phyloP scores from a whole-genome alignment of 2,888 invertebrate species.

The Drosophila helvetica region DNA sequence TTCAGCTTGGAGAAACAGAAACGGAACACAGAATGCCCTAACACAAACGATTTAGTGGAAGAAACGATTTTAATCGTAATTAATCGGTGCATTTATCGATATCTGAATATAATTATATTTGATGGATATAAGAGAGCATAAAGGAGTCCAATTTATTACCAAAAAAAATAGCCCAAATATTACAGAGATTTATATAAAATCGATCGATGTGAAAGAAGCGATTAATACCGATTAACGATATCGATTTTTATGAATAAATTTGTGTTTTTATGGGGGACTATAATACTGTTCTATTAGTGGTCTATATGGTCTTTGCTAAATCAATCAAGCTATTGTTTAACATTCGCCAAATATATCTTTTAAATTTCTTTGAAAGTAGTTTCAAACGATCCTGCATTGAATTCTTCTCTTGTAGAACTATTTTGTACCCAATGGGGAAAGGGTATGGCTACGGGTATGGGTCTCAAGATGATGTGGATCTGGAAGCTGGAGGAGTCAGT shows the following conservation, averaged over 20 bases:
- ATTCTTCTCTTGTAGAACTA: not conserved
- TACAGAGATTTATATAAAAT: too few relatives aligned
- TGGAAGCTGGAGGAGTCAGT: constrained; percentile 35
- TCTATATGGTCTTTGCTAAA: too few relatives aligned
- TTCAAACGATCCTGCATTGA: too few relatives aligned
- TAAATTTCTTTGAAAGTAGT: too few relatives aligned
- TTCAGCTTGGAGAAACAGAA: not conserved
- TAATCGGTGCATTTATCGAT: not conserved
- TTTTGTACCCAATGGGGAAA: not conserved
- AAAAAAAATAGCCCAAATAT: too few relatives aligned
- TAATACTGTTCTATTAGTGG: too few relatives aligned
- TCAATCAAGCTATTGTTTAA: too few relatives aligned
- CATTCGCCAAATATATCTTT: not conserved
- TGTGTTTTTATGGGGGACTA: not conserved
- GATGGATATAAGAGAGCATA: not conserved
- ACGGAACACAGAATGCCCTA: not conserved
- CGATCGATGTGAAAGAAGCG: too few relatives aligned
- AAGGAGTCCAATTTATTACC: not conserved
- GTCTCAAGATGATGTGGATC: not conserved
- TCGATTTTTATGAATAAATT: not conserved
- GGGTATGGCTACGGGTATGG: constrained; percentile 7
- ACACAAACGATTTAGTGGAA: not conserved
- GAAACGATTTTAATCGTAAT: not conserved
- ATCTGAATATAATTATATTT: too few relatives aligned
- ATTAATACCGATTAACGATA: too few relatives aligned